phyloP scores from a whole-genome alignment of 2,888 invertebrate genomes.

The Serripes groenlandicus region DNA sequence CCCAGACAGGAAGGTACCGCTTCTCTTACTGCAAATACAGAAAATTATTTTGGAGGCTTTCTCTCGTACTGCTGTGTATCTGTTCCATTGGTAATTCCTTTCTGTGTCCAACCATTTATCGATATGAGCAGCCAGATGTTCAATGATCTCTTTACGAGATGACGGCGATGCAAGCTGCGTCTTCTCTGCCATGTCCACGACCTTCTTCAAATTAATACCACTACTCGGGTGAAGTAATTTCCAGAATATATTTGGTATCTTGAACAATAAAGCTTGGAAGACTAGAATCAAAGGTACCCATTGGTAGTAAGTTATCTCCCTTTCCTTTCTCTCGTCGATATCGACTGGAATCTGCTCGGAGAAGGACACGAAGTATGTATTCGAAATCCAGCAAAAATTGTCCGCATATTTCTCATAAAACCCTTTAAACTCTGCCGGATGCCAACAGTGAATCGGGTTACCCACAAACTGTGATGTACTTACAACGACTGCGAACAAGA shows the following conservation, averaged over 20 bases:
- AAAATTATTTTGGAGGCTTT: conserved; percentile 72
- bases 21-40: conserved; percentile 79
- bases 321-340: conserved; percentile 66
- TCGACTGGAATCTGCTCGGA: conserved; percentile 72
- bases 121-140: conserved; percentile 75
- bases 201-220: conserved; percentile 80
- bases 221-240: conserved; percentile 70
- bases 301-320: conserved; percentile 79
- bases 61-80: conserved; percentile 74
- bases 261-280: conserved; percentile 77
- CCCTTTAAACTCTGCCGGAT: conserved; percentile 77
- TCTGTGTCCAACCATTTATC: conserved; percentile 80
- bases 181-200: conserved; percentile 78
- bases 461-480: conserved; percentile 80
- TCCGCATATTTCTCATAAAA: conserved; percentile 77
- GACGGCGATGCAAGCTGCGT: conserved; percentile 76
- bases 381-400: conserved; percentile 78
- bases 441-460: conserved; percentile 80
- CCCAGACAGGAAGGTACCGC: conserved; percentile 81
- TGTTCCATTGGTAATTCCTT: conserved; percentile 77
- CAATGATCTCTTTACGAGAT: conserved; percentile 74
- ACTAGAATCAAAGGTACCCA: conserved; percentile 79
- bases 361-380: conserved; percentile 78
- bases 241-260: conserved; percentile 77
- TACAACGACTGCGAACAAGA: conserved; percentile 80